Base-by-base conservation (phyloP, 1,140 invertebrate species). In the Agraylea sexmaculata region DNA sequence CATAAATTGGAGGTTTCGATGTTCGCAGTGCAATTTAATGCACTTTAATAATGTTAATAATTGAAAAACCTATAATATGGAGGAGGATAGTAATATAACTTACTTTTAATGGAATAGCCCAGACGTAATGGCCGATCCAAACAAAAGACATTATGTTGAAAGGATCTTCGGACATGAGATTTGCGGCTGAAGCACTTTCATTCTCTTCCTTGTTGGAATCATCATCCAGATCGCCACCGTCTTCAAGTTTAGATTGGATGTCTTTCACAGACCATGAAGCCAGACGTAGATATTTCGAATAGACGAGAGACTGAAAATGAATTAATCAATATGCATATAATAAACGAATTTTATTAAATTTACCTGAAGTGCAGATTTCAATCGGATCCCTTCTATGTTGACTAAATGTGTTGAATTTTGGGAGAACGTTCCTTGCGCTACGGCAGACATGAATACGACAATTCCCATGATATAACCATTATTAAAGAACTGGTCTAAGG, bases 61-160 rank as follows among this genome's bases (percentile, higher is more conserved):
- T n/a, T n/a, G n/a, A n/a, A n/a, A n/a, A n/a, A n/a, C n/a, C n/a
- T n/a, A n/a, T n/a, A n/a, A n/a, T n/a, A n/a, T n/a, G n/a, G n/a
- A n/a, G n/a, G n/a, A n/a, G n/a, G n/a, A n/a, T n/a, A n/a, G n/a
- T n/a, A n/a, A n/a, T n/a, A n/a, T n/a, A n/a, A n/a, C 53, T 54
- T 60, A 83, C 84, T 74, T 88, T 88, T 17, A 88, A 58, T 16
- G 86, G 86, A 46, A 87, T 81, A 1, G 84, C 80, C 86, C 86
- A 90, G 16, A 80, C 70, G 52, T 87, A 89, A 64, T 89, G 84
- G 32, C 77, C 77, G 51, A 87, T 81, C 74, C 81, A 83, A 54
- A 87, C 78, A 53, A 86, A 76, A 30, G 79, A 77, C 80, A 88
- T 85, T 10, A 89, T 69, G 53, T 87, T 87, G 21, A 75, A 75